A percentile compares a stretch with the other conserved stretches of the same genome.
Conservation (phyloP, 2,113 vertebrate species). For the Ictalurus punctatus region DNA sequence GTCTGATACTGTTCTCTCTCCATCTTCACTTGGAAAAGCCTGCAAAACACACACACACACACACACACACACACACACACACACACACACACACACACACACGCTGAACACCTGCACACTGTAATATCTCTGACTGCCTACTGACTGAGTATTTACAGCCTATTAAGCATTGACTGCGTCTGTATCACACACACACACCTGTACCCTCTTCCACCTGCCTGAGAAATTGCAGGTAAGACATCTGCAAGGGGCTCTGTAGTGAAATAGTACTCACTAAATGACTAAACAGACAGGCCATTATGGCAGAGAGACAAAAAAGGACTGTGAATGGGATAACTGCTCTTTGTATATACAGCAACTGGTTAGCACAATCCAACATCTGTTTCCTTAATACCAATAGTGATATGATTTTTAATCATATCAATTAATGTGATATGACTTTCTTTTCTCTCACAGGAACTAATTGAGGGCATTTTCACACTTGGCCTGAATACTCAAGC, state of each 20-base stretch:
- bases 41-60: slow-evolving; percentile 62
- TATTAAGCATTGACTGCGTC: slow-evolving; percentile 4
- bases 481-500: neutral
- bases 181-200: slow-evolving; percentile 45
- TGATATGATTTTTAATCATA: neutral
- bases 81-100: slow-evolving; percentile 54
- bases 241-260: neutral
- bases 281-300: slow-evolving; percentile 28
- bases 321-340: neutral
- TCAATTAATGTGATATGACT: neutral
- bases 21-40: slow-evolving; percentile 97
- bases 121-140: slow-evolving; percentile 1
- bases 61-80: slow-evolving; percentile 51
- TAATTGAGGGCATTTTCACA: neutral
- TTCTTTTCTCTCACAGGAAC: slow-evolving; percentile 37
- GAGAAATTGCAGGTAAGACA: slow-evolving; percentile 31
- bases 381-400: neutral
- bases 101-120: slow-evolving; percentile 45
- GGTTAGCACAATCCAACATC: neutral
- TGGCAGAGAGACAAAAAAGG: slow-evolving; percentile 10
- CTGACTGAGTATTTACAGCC: slow-evolving; percentile 7
- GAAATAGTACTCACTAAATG: slow-evolving; percentile 19
- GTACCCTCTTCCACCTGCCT: slow-evolving; percentile 40
- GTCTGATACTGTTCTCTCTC: slow-evolving; percentile 92
- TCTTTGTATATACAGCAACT: neutral